These are phyloP conservation scores for Pocillopora damicornis DNA, from an alignment of 64 coral and sea anemone genomes.

Conservation along the genomic window DNA sequence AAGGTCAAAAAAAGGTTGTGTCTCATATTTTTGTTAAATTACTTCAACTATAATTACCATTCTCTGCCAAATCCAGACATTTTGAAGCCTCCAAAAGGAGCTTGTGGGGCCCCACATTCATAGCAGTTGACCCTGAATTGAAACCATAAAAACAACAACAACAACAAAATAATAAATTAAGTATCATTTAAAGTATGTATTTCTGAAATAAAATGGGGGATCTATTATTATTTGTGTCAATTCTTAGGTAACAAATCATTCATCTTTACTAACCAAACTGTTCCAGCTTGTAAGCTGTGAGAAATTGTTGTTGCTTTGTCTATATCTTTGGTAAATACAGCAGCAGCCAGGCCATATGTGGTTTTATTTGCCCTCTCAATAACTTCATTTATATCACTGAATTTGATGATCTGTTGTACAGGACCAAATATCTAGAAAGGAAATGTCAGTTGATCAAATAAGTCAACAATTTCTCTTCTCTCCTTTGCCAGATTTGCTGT, in stretches of 20 bases:
- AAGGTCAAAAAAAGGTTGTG: no score
- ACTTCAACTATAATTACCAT: conserved; percentile 31
- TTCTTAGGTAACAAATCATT: neutral
- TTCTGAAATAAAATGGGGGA: no score
- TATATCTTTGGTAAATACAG: conserved; percentile 90
- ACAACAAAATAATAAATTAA: no score
- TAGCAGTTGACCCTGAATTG: conserved; percentile 57
- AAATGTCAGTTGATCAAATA: neutral
- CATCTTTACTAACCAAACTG: conserved; percentile 63
- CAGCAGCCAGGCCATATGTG: conserved; percentile 84
- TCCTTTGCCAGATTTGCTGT: neutral
- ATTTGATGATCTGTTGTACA: conserved; percentile 92
- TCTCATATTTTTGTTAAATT: neutral
- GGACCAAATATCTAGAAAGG: conserved; percentile 90
- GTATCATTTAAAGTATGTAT: no score
- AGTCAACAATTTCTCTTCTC: neutral
- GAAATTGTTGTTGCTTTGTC: conserved; percentile 80
- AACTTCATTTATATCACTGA: conserved; percentile 79
- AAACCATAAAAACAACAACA: neutral
- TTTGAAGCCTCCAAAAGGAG: conserved; percentile 64
- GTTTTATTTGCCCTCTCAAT: conserved; percentile 96
- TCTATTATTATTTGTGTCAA: no score
- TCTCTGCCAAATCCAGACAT: conserved; percentile 66
- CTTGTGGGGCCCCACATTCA: conserved; percentile 20
- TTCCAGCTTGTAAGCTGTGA: conserved; percentile 74